Conservation (phyloP, 2,888 invertebrate genomes). For the Ormyrus thymus region DNA sequence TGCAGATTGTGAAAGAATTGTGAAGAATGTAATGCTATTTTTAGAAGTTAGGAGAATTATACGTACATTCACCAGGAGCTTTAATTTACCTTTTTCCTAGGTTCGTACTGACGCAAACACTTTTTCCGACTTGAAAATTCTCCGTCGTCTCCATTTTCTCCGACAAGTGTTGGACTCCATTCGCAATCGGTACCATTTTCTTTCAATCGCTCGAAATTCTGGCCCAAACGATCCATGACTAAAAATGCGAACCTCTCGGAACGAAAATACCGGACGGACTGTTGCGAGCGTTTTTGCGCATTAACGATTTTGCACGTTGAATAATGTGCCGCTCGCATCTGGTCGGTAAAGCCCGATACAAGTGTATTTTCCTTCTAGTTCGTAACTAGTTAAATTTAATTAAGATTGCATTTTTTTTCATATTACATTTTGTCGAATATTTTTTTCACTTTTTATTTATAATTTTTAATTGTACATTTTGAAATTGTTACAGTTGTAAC, state of each 20-base stretch:
- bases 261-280: not conserved
- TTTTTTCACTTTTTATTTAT: no score
- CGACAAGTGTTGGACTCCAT: not conserved
- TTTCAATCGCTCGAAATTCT: slow-evolving; percentile 12
- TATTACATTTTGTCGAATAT: no score
- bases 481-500: no score
- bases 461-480: no score
- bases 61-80: no score
- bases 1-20: no score
- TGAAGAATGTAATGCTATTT: no score
- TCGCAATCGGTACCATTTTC: not conserved
- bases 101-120: not conserved
- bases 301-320: slow-evolving; percentile 22
- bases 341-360: slow-evolving; percentile 17
- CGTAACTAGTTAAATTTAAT: not conserved
- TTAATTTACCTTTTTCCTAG: slow-evolving; percentile 8
- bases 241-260: no score
- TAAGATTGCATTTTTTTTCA: no score
- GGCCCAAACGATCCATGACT: not conserved
- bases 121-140: no score
- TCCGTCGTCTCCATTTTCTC: not conserved
- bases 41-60: no score
- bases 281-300: slow-evolving; percentile 29
- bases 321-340: slow-evolving; percentile 21
- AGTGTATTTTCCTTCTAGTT: not conserved